phyloP scores from a whole-genome alignment of 1,140 invertebrate genomes.

The Drosophila athabasca region DNA sequence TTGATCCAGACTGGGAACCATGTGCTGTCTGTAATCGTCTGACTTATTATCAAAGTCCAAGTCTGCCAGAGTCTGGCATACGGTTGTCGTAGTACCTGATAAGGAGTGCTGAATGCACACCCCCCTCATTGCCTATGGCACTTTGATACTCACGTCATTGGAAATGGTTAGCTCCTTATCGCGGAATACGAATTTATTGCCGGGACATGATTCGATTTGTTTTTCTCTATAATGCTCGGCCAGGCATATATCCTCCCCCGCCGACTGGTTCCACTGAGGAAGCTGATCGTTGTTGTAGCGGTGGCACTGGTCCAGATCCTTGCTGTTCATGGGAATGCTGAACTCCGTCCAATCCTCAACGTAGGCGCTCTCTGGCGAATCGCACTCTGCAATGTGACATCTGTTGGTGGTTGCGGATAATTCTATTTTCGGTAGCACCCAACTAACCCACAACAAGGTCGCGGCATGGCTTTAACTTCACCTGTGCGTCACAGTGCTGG shows the following conservation, averaged over 20 bases:
- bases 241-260: slow-evolving; percentile 67
- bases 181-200: slow-evolving; percentile 70
- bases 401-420: slow-evolving; percentile 77
- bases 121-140: slow-evolving; percentile 21
- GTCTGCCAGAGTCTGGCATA: slow-evolving; percentile 44
- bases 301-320: slow-evolving; percentile 84
- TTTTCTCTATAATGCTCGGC: slow-evolving; percentile 81
- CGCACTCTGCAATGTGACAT: slow-evolving; percentile 88
- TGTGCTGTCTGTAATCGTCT: slow-evolving; percentile 52
- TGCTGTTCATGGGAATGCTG: slow-evolving; percentile 84
- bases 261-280: slow-evolving; percentile 25
- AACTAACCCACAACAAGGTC: slow-evolving; percentile 1
- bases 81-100: slow-evolving; percentile 20
- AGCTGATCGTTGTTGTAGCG: slow-evolving; percentile 78
- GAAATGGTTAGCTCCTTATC: slow-evolving; percentile 75
- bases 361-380: slow-evolving; percentile 78
- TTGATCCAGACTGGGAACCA: slow-evolving; percentile 3
- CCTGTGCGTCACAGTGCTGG: slow-evolving; percentile 86
- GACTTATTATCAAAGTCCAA: slow-evolving; percentile 74
- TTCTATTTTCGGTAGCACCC: slow-evolving; percentile 4
- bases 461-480: slow-evolving; percentile 54
- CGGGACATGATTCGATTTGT: slow-evolving; percentile 59
- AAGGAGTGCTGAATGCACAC: slow-evolving; percentile 2
- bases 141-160: slow-evolving; percentile 82
- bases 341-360: slow-evolving; percentile 85